These are phyloP conservation scores for Chironomus tepperi DNA, from an alignment of 1,140 invertebrate species.

Conservation along the genomic window DNA sequence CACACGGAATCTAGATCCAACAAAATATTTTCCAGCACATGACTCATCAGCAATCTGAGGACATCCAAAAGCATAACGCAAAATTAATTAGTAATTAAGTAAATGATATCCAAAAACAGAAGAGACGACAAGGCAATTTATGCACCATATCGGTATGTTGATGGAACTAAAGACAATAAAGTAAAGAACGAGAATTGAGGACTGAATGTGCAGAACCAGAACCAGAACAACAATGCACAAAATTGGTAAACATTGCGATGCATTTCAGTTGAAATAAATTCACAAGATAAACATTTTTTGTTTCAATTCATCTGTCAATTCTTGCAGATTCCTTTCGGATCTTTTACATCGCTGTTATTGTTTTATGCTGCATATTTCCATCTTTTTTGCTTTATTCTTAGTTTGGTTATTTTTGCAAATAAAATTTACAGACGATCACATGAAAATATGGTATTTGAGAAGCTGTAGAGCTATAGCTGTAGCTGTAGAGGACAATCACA, in stretches of 20 bases:
- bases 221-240: background rate
- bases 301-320: constrained; percentile 14
- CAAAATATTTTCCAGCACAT: no score
- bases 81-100: no score
- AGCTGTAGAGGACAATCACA: background rate
- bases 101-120: no score
- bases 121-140: no score
- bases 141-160: background rate
- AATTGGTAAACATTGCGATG: background rate
- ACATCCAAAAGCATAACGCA: no score
- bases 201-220: background rate
- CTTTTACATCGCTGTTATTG: constrained; percentile 4
- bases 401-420: background rate
- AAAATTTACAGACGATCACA: background rate
- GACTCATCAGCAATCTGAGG: no score
- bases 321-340: constrained; percentile 11
- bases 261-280: background rate
- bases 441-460: background rate
- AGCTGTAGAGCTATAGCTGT: background rate
- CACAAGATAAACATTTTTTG: background rate
- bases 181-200: background rate
- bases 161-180: background rate
- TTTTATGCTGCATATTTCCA: background rate
- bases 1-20: no score
- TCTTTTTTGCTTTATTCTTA: background rate